Percentiles rank a stretch among this genome's conserved stretches.
Evolutionary conservation across 92 coral and sea anemone genomes (phyloP).

Genomic region (Phenganax marumi): DNA sequence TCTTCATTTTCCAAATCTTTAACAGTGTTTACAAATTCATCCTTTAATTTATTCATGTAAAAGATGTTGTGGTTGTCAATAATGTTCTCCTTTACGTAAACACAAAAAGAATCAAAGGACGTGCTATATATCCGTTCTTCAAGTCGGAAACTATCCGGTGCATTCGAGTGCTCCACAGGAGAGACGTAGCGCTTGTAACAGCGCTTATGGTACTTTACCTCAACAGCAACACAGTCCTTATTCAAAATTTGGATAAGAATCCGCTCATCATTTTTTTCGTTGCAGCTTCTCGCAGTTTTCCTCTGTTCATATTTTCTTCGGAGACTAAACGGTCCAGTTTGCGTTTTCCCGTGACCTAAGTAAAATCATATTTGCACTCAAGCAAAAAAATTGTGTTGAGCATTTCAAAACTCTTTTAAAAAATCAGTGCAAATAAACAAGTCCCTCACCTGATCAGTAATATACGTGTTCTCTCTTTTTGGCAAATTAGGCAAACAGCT

Average conservation of each 20-base stretch:
- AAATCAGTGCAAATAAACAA: background rate
- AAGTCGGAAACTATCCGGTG: background rate
- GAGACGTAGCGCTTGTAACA: background rate
- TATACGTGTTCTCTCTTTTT: conserved; percentile 49
- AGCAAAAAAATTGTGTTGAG: too few relatives aligned
- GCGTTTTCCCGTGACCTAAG: conserved; percentile 45
- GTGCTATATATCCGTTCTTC: background rate
- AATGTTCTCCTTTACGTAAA: background rate
- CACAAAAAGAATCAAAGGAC: conserved; percentile 1
- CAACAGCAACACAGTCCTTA: conserved; percentile 46
- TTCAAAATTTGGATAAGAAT: conserved; percentile 53
- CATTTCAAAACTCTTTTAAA: background rate
- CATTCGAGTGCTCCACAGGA: too few relatives aligned
- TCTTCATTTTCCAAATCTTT: conserved; percentile 46
- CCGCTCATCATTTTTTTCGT: conserved; percentile 44
- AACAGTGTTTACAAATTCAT: conserved; percentile 48
- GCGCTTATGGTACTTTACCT: conserved; percentile 49
- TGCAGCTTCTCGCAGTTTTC: conserved; percentile 45
- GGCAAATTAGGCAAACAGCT: conserved; percentile 55
- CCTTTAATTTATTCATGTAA: conserved; percentile 2
- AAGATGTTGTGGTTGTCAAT: background rate
- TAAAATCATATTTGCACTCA: background rate
- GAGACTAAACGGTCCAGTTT: conserved; percentile 35
- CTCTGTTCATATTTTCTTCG: conserved; percentile 45
- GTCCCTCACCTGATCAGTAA: conserved; percentile 53